Conservation (phyloP, 1,140 invertebrate genomes). For the Eriosoma lanigerum region DNA sequence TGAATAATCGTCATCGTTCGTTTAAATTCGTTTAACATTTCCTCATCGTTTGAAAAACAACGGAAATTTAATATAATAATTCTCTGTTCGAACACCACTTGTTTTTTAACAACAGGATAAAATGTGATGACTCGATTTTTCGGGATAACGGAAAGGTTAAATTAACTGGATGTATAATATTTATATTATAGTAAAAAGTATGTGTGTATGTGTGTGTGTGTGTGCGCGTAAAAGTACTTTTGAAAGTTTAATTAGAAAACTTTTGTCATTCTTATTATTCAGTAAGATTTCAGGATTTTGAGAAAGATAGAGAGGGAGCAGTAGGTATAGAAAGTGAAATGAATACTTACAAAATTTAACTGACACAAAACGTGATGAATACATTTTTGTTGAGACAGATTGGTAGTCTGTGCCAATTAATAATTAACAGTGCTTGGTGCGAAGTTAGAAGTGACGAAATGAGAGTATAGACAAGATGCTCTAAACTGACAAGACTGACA, state of each 20-base stretch:
- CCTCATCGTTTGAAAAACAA: background rate
- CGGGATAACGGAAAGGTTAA: background rate
- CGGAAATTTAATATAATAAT: background rate
- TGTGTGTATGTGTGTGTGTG: background rate
- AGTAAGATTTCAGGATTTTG: conserved; percentile 17
- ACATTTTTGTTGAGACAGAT: background rate
- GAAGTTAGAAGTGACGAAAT: background rate
- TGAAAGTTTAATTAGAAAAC: conserved; percentile 40
- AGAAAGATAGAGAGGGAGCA: background rate
- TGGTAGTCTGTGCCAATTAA: background rate
- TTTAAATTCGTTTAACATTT: background rate
- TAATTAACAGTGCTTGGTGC: background rate
- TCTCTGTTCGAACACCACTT: too few relatives aligned
- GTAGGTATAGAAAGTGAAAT: background rate
- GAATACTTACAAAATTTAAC: conserved; percentile 9
- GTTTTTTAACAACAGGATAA: too few relatives aligned
- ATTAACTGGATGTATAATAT: conserved; percentile 21
- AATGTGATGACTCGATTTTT: background rate
- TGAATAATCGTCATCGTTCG: background rate
- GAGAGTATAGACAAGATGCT: background rate
- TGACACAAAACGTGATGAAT: conserved; percentile 6
- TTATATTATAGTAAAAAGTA: background rate
- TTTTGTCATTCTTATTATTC: conserved; percentile 14
- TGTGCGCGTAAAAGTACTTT: conserved; percentile 9
- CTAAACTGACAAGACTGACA: too few relatives aligned